phyloP scores from a whole-genome alignment of 2,113 vertebrate species.

The Eidolon helvum region DNA sequence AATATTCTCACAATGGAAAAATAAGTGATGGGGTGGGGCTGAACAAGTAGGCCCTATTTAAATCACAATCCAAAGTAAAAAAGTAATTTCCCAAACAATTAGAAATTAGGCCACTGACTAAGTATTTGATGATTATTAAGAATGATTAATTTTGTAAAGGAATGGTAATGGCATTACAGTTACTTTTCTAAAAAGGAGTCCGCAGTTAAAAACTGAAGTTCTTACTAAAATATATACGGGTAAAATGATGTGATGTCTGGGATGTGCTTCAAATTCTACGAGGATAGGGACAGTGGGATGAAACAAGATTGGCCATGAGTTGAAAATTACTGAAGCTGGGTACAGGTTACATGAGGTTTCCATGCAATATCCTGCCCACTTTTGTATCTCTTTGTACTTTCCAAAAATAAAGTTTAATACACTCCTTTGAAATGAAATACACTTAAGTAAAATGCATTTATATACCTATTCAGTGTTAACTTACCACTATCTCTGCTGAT shows the following conservation, averaged over 20 bases:
- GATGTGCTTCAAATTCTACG: not conserved
- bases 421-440: not conserved
- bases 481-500: not conserved
- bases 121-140: not conserved
- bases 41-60: not conserved
- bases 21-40: not conserved
- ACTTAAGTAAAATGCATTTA: not conserved
- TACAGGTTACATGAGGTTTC: not conserved
- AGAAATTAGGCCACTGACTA: not conserved
- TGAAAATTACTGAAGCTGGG: not conserved
- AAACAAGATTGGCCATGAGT: not conserved
- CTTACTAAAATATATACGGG: not conserved
- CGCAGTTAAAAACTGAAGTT: not conserved
- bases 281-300: not conserved
- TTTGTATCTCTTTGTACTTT: not conserved
- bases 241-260: not conserved
- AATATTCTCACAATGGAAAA: not conserved
- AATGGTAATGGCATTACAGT: not conserved
- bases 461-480: not conserved
- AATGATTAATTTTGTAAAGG: conserved; percentile 7
- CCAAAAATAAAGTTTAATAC: not conserved
- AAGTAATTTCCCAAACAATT: not conserved
- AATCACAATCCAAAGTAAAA: not conserved
- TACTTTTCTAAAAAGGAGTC: not conserved
- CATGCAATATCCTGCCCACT: not conserved